Percentiles rank a stretch among this genome's conserved stretches.
These are phyloP conservation scores for Sminthurides bifidus DNA, from an alignment of 1,140 invertebrate species.

Conservation along the genomic window DNA sequence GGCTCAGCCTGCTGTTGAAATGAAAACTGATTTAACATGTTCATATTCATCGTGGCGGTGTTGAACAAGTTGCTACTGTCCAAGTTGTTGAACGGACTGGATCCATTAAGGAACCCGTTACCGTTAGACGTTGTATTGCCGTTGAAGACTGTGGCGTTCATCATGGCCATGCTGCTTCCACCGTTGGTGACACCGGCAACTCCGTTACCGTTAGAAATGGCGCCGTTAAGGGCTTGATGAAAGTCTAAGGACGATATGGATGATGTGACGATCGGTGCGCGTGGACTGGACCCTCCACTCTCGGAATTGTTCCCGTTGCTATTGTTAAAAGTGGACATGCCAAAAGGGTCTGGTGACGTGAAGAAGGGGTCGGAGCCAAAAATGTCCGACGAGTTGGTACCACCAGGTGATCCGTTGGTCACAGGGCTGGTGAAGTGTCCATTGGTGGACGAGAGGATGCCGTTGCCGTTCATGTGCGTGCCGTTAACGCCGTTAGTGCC, in stretches of 20 bases:
- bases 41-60: constrained; percentile 2
- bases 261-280: no score
- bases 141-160: constrained; percentile 1
- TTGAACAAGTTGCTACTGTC: constrained; percentile 3
- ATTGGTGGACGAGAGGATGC: constrained; percentile 30
- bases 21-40: constrained; percentile 9
- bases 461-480: constrained; percentile 27
- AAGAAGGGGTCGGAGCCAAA: constrained; percentile 48
- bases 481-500: not conserved
- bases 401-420: not conserved
- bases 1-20: constrained; percentile 2
- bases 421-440: no score
- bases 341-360: constrained; percentile 49
- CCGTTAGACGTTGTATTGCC: not conserved
- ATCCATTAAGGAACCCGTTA: not conserved
- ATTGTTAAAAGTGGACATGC: constrained; percentile 62
- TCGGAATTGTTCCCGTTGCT: constrained; percentile 18
- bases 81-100: not conserved
- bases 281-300: constrained; percentile 1
- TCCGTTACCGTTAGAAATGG: not conserved
- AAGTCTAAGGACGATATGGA: no score
- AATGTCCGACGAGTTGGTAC: no score
- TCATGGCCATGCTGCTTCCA: not conserved
- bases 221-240: not conserved
- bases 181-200: constrained; percentile 8